Evolutionary conservation across 1,140 invertebrate genomes (phyloP).

Genomic region (Magallana gigas): DNA sequence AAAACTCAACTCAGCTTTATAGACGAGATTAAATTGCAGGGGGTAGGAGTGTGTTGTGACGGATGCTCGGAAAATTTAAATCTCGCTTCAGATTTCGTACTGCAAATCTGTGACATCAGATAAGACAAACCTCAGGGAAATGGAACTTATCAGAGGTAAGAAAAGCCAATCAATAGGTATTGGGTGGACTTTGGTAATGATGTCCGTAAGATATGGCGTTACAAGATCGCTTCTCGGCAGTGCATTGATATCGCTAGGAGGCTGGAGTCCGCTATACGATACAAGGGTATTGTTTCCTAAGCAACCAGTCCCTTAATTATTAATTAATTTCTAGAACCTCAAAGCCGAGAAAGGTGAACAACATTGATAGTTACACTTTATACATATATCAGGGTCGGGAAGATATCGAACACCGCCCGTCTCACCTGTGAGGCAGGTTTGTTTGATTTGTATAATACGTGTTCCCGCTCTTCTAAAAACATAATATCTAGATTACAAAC

Average conservation of each 20-base stretch:
- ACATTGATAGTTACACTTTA: not conserved
- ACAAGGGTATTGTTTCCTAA: not conserved
- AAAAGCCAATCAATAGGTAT: slow-evolving; percentile 11
- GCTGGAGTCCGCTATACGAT: not conserved
- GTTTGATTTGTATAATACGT: not conserved
- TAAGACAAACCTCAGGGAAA: not conserved
- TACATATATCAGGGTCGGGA: not conserved
- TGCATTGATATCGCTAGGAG: not conserved
- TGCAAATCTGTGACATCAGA: too few relatives aligned
- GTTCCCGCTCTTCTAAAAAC: not conserved
- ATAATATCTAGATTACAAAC: not conserved
- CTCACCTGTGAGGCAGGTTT: not conserved
- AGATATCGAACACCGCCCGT: slow-evolving; percentile 1
- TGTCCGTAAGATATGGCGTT: too few relatives aligned
- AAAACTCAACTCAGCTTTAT: too few relatives aligned
- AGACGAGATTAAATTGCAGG: too few relatives aligned
- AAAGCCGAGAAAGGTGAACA: not conserved
- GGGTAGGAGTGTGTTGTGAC: too few relatives aligned
- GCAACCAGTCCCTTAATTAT: slow-evolving; percentile 35
- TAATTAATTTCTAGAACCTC: slow-evolving; percentile 11
- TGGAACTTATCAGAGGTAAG: not conserved
- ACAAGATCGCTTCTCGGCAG: not conserved
- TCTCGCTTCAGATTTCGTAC: too few relatives aligned
- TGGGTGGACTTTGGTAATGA: not conserved
- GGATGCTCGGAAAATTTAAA: too few relatives aligned